These are phyloP conservation scores for Akabosia matsudoensis DNA, from an alignment of 1,140 invertebrate species.

Conservation along the genomic window DNA sequence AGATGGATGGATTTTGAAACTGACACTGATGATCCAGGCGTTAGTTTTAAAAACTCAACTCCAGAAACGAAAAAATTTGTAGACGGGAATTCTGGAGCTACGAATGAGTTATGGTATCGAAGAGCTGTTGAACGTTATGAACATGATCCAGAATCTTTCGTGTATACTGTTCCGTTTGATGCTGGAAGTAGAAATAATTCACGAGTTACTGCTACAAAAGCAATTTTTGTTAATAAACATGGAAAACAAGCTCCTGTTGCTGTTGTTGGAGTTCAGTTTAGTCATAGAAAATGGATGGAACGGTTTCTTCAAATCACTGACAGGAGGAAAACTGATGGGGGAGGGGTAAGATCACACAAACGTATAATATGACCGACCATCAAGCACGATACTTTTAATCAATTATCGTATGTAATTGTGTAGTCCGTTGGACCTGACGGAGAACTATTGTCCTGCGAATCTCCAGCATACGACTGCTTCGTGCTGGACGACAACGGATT, in stretches of 20 bases:
- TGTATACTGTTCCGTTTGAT: constrained; percentile 85
- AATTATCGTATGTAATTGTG: too few relatives aligned
- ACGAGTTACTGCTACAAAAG: constrained; percentile 81
- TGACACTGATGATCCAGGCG: constrained; percentile 22
- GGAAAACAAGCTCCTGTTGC: constrained; percentile 80
- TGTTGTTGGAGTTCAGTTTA: constrained; percentile 83
- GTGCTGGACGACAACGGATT: constrained; percentile 90
- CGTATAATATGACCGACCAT: too few relatives aligned
- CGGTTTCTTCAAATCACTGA: constrained; percentile 84
- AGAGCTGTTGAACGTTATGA: constrained; percentile 85
- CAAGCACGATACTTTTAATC: background rate
- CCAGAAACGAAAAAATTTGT: background rate
- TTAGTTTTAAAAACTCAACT: background rate
- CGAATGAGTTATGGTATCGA: constrained; percentile 88
- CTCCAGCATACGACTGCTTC: constrained; percentile 82
- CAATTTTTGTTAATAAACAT: constrained; percentile 79
- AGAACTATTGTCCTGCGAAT: constrained; percentile 72
- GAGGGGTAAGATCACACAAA: background rate
- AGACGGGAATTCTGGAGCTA: constrained; percentile 59
- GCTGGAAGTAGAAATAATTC: constrained; percentile 66
- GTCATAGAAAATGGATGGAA: constrained; percentile 71
- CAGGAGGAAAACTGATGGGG: background rate
- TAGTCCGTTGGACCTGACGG: background rate
- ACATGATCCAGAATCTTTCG: constrained; percentile 82
- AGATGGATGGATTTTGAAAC: constrained; percentile 66